phyloP scores from a whole-genome alignment of 2,888 invertebrate species.

The Teleiodes luculella region DNA sequence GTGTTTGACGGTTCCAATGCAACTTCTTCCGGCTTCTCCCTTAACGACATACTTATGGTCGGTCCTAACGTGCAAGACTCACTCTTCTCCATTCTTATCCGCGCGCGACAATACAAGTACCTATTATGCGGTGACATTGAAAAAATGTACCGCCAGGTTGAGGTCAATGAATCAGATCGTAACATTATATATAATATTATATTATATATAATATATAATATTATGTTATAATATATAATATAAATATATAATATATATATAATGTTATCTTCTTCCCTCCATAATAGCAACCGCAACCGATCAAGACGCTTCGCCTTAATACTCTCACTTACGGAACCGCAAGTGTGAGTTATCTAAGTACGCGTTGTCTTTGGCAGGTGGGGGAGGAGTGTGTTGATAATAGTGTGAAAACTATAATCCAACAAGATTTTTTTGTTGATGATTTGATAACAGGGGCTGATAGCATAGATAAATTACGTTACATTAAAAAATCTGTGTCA shows the following conservation, averaged over 20 bases:
- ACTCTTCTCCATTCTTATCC: slow-evolving; percentile 33
- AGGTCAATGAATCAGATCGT: slow-evolving; percentile 15
- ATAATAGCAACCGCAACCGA: slow-evolving; percentile 20
- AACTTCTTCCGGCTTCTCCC: slow-evolving; percentile 29
- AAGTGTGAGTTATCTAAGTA: slow-evolving; percentile 22
- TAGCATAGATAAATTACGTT: slow-evolving; percentile 9
- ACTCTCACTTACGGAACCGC: slow-evolving; percentile 10
- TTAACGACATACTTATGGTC: slow-evolving; percentile 37
- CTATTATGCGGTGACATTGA: not conserved
- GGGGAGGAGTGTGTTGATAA: slow-evolving; percentile 26
- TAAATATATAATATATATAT: too few relatives aligned
- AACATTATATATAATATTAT: slow-evolving; percentile 42
- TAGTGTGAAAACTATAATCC: slow-evolving; percentile 26
- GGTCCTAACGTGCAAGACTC: slow-evolving; percentile 37
- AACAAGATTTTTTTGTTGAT: slow-evolving; percentile 30
- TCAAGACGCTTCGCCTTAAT: slow-evolving; percentile 16
- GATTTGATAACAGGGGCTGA: slow-evolving; percentile 27
- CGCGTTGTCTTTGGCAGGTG: slow-evolving; percentile 30
- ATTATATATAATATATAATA: too few relatives aligned
- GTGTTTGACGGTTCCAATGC: slow-evolving; percentile 39
- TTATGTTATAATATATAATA: too few relatives aligned
- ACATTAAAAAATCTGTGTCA: slow-evolving; percentile 15
- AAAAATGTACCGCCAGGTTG: slow-evolving; percentile 30
- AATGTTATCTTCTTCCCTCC: too few relatives aligned
- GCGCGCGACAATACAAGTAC: slow-evolving; percentile 30